Evolutionary conservation across 2,797 vertebrate genomes (phyloP).

Genomic region (Harpagifer antarcticus): DNA sequence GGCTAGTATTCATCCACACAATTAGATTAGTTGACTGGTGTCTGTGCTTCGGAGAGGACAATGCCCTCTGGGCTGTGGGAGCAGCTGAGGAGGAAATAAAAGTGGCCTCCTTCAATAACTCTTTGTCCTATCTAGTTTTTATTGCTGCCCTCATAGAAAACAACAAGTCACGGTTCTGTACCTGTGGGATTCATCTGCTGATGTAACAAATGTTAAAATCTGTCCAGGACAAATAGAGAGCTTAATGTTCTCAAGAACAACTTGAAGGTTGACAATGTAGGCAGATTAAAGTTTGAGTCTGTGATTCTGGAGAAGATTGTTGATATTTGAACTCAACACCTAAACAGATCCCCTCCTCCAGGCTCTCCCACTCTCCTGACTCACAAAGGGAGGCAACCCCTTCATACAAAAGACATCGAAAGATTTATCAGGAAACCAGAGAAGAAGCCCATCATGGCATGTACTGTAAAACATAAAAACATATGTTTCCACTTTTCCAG

Average conservation of each 20-base stretch:
- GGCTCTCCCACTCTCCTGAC: too few species aligned
- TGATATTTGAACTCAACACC: too few species aligned
- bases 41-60: slow-evolving; percentile 55
- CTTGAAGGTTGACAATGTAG: not conserved
- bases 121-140: slow-evolving; percentile 34
- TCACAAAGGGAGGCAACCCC: too few species aligned
- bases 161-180: not conserved
- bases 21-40: slow-evolving; percentile 64
- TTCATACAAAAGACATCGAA: too few species aligned
- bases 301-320: too few species aligned
- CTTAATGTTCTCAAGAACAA: not conserved
- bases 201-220: not conserved
- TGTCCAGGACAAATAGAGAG: not conserved
- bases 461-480: not conserved
- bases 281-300: not conserved
- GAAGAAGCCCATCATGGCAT: not conserved
- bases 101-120: slow-evolving; percentile 49
- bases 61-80: slow-evolving; percentile 54
- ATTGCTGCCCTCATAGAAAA: slow-evolving; percentile 5
- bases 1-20: slow-evolving; percentile 53
- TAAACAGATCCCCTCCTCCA: too few species aligned
- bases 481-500: not conserved
- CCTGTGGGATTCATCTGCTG: slow-evolving; percentile 4
- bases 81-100: slow-evolving; percentile 62
- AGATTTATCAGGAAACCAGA: too few species aligned